Percentiles rank a stretch among this genome's conserved stretches.
phyloP scores from a whole-genome alignment of 2,888 invertebrate species.

The Callyntrura guangdongensis region DNA sequence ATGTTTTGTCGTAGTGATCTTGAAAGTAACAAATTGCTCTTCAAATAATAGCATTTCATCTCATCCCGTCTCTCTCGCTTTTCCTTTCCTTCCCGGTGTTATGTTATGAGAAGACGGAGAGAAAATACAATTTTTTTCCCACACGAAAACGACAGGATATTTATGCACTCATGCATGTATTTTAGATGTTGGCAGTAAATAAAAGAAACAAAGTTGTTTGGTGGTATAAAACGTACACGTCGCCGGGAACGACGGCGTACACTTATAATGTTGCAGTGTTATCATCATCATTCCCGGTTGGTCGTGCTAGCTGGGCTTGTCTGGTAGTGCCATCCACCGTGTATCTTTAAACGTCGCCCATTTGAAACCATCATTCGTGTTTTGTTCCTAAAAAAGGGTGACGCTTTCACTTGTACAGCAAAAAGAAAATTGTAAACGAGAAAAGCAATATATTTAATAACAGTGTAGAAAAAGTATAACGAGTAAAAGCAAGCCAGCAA shows the following conservation, averaged over 20 bases:
- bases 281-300: background rate
- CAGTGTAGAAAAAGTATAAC: background rate
- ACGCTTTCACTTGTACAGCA: constrained; percentile 55
- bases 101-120: background rate
- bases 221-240: constrained; percentile 19
- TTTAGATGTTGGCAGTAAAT: constrained; percentile 63
- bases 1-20: constrained; percentile 45
- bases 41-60: constrained; percentile 64
- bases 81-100: background rate
- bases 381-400: constrained; percentile 51
- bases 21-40: constrained; percentile 74
- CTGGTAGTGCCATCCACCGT: constrained; percentile 73
- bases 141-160: constrained; percentile 7
- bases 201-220: constrained; percentile 67
- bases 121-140: background rate
- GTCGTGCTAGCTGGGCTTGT: constrained; percentile 52
- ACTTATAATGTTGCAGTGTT: background rate
- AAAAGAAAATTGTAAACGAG: background rate
- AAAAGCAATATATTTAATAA: constrained; percentile 66
- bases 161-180: constrained; percentile 45
- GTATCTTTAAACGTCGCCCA: constrained; percentile 58
- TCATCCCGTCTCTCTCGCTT: constrained; percentile 21
- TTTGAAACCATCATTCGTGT: constrained; percentile 42
- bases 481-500: constrained; percentile 27
- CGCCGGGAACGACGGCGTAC: background rate